Evolutionary conservation across 1,140 invertebrate species (phyloP), one percentile per base, ranked within the genome.

Genomic region (Scaptodrosophila lebanonensis): DNA sequence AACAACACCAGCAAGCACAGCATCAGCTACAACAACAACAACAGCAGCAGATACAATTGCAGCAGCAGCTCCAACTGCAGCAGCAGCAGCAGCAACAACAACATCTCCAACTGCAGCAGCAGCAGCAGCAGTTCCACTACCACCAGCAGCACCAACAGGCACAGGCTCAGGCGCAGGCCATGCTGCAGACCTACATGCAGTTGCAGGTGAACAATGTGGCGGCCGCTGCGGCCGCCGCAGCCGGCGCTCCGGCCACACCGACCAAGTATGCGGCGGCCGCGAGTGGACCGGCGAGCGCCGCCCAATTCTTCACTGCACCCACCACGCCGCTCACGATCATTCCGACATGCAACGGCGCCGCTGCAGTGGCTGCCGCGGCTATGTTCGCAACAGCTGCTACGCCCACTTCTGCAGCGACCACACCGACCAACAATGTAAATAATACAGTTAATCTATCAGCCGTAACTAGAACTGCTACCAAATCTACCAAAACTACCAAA

Each of bases 401-500:
- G 33, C 66, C 83, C 52, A 79, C 83, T 16, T 70, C 83, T 32
- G 68, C 84, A 64, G 64, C 82, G 42, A 83, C 73, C 33, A 86
- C 83, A 57, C 82, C 83, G 66, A 76, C 65, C 72, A 79, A 72
- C 69, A 84, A 84, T 75, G 66, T 75, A 72, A 83, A 83, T 76
- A 86, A 84, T 72, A 84, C 76, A 84, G 79, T 84, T 82, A 86
- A 83, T 86, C 66, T 83, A 86, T 76, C 66, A 82, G 77, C 83
- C 66, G 67, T 83, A 84, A 82, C 64, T 83, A 86, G 72, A 76
- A 83, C 73, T 85, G 66, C 73, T 85, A 77, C 70, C 3, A 39
- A 13, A 39, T 12, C 13, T 30, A 25, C 49, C 18, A 30, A 13
- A 32, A 36, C 35, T 16, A 51, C n/a, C n/a, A 22, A 20, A 17